Evolutionary conservation across 2,888 invertebrate species (phyloP).

Genomic region (Iphiclides podalirius): DNA sequence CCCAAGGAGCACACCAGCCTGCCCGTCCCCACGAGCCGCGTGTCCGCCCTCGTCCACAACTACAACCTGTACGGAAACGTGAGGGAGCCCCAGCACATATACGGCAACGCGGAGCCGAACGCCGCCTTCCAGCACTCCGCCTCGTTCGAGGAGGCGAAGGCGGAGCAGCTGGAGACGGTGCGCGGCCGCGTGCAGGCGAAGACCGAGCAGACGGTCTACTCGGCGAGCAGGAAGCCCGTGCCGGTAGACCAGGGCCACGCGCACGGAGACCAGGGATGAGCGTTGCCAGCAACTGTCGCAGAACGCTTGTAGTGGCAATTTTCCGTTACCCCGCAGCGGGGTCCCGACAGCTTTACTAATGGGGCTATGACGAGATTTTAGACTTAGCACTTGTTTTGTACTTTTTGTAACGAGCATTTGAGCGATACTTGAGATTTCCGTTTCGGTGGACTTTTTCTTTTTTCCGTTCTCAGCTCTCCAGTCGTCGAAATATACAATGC

Average conservation of each 20-base stretch:
- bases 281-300: conserved; percentile 27
- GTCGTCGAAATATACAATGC: conserved; percentile 30
- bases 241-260: conserved; percentile 56
- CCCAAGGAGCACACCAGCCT: conserved; percentile 68
- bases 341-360: conserved; percentile 50
- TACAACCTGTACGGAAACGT: conserved; percentile 72
- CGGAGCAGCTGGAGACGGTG: conserved; percentile 68
- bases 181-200: conserved; percentile 69
- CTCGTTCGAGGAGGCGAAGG: conserved; percentile 57
- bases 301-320: conserved; percentile 2
- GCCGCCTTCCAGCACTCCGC: conserved; percentile 49
- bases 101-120: conserved; percentile 63
- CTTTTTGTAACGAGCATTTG: conserved; percentile 36
- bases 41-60: conserved; percentile 70
- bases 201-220: conserved; percentile 66
- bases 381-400: conserved; percentile 45
- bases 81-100: conserved; percentile 65
- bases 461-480: conserved; percentile 1
- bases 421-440: conserved; percentile 41
- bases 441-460: conserved; percentile 10
- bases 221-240: conserved; percentile 67
- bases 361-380: conserved; percentile 37
- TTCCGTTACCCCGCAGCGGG: conserved; percentile 45
- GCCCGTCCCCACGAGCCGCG: conserved; percentile 60
- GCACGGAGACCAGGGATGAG: conserved; percentile 61